A percentile compares a stretch with the other conserved stretches of the same genome.
These are phyloP conservation scores for Blastobasis adustella DNA, from an alignment of 2,888 invertebrate genomes.

Conservation along the genomic window DNA sequence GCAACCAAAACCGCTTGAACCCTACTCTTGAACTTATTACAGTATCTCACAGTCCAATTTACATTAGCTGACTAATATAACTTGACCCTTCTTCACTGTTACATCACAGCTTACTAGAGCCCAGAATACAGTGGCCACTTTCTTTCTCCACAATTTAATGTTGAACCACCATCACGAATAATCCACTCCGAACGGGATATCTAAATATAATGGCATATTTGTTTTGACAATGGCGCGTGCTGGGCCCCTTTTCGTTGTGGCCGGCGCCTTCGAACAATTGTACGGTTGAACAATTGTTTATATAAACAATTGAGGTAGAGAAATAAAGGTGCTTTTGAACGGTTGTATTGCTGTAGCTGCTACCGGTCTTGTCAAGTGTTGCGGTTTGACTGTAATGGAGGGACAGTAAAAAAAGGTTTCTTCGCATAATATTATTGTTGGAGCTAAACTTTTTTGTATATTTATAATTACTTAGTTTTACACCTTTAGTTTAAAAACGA, in stretches of 20 bases:
- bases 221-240: no score
- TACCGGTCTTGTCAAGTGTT: no score
- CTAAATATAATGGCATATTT: no score
- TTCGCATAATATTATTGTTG: no score
- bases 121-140: neutral
- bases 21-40: neutral
- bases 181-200: neutral
- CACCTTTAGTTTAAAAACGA: no score
- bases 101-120: neutral
- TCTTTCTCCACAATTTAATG: neutral
- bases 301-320: neutral
- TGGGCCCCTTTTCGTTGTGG: no score
- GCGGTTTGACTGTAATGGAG: no score
- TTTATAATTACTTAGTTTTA: no score
- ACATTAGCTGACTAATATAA: neutral
- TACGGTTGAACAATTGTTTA: neutral
- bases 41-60: neutral
- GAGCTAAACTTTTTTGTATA: no score
- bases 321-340: conserved; percentile 22
- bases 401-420: no score
- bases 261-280: no score
- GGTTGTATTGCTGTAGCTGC: conserved; percentile 20
- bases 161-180: neutral
- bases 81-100: neutral
- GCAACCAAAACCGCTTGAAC: neutral